Conservation (phyloP, 2,113 vertebrate species). For the Euleptes europaea region DNA sequence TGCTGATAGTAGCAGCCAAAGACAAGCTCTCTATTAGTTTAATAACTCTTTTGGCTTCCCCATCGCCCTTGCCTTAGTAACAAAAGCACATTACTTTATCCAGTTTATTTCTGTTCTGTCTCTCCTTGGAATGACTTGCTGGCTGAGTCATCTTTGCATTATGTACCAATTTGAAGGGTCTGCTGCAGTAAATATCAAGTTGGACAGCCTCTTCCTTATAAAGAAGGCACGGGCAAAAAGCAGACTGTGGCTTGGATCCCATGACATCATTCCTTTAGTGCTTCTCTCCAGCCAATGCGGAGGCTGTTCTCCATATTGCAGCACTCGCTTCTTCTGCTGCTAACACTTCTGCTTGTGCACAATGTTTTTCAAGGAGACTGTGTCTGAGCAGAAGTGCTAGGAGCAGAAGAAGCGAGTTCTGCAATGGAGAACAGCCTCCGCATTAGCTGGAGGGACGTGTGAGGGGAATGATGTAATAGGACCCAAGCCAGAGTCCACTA, state of each 20-base stretch:
- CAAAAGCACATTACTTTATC: neutral
- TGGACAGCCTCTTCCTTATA: neutral
- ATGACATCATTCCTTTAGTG: too few relatives aligned
- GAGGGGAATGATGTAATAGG: too few relatives aligned
- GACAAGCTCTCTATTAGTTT: neutral
- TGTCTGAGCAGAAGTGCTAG: too few relatives aligned
- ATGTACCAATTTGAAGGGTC: neutral
- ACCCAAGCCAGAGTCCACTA: neutral
- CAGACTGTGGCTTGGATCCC: neutral
- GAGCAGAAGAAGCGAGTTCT: too few relatives aligned
- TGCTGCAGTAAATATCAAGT: too few relatives aligned
- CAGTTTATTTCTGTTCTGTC: neutral
- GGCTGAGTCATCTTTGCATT: neutral
- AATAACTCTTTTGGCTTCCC: neutral
- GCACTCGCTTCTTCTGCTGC: too few relatives aligned
- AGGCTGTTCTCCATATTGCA: too few relatives aligned
- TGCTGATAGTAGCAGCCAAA: neutral
- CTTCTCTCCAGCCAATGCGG: too few relatives aligned
- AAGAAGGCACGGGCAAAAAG: neutral
- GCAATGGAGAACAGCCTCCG: too few relatives aligned
- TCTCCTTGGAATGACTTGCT: neutral
- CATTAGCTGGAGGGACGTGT: too few relatives aligned
- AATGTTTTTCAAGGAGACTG: too few relatives aligned
- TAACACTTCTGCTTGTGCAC: too few relatives aligned
- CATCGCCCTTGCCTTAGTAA: neutral